These are phyloP conservation scores for Saccopteryx bilineata DNA, from an alignment of 2,113 vertebrate species.

Conservation along the genomic window DNA sequence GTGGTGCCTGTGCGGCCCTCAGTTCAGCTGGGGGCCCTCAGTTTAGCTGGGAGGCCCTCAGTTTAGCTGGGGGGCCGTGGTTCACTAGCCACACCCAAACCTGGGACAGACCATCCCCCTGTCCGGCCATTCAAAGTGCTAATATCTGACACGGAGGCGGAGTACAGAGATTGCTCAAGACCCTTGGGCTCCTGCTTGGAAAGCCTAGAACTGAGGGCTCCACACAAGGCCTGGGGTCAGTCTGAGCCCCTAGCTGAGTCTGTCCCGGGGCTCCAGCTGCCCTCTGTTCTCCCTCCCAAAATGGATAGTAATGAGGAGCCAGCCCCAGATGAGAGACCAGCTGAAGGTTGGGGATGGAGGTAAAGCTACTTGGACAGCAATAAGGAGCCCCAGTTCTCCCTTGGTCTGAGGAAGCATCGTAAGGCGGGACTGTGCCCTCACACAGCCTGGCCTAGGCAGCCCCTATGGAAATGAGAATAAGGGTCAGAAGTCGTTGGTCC, in stretches of 20 bases:
- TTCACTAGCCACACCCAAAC: conserved; percentile 1
- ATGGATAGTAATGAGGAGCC: neutral
- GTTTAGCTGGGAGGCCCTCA: neutral
- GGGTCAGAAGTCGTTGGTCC: neutral
- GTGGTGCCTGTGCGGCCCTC: neutral
- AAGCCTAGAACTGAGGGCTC: neutral
- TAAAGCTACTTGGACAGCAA: neutral
- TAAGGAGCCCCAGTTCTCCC: neutral
- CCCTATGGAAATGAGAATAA: neutral
- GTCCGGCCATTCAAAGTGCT: neutral
- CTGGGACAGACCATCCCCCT: neutral
- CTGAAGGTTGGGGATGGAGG: neutral
- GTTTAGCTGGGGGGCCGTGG: neutral
- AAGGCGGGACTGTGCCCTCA: neutral
- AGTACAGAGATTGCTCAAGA: neutral
- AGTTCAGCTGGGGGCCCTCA: too few relatives aligned
- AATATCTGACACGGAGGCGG: neutral
- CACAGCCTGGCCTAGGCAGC: neutral
- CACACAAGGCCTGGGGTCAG: neutral
- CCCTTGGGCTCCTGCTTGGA: neutral
- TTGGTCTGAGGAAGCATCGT: neutral
- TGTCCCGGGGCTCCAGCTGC: neutral
- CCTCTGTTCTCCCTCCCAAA: neutral
- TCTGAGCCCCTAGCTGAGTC: neutral
- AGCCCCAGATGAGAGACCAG: neutral